Evolutionary conservation across 2,888 invertebrate genomes (phyloP).

Genomic region (Phortica magna): DNA sequence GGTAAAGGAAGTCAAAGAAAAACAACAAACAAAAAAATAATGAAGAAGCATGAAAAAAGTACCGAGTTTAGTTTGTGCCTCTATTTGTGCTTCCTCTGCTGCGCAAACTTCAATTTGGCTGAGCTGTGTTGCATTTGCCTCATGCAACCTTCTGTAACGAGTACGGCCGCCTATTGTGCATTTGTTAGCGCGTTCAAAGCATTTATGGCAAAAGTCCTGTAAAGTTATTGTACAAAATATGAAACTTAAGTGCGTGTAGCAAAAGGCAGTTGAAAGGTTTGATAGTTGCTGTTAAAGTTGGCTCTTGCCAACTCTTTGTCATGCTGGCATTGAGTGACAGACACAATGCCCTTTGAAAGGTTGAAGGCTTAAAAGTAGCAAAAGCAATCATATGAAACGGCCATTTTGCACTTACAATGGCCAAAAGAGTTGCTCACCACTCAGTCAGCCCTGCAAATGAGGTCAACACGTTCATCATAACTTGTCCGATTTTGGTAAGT

Average conservation of each 20-base stretch:
- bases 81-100: slow-evolving; percentile 27
- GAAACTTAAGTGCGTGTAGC: slow-evolving; percentile 37
- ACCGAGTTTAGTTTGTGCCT: not conserved
- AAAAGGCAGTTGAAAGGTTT: slow-evolving; percentile 6
- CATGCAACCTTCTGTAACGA: too few relatives aligned
- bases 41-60: too few relatives aligned
- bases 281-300: not conserved
- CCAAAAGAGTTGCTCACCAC: not conserved
- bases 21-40: not conserved
- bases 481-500: slow-evolving; percentile 23
- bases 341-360: not conserved
- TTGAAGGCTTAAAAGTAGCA: not conserved
- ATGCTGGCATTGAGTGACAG: not conserved
- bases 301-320: not conserved
- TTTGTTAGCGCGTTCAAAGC: slow-evolving; percentile 20
- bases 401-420: not conserved
- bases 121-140: slow-evolving; percentile 61
- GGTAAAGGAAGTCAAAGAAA: slow-evolving; percentile 1
- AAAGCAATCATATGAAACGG: not conserved
- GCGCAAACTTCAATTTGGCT: slow-evolving; percentile 55
- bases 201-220: slow-evolving; percentile 47
- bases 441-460: not conserved
- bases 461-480: slow-evolving; percentile 10
- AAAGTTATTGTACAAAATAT: slow-evolving; percentile 54
- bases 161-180: slow-evolving; percentile 37